Base-by-base conservation (phyloP, 2,113 vertebrate genomes). In the Chaetodon auriga region DNA sequence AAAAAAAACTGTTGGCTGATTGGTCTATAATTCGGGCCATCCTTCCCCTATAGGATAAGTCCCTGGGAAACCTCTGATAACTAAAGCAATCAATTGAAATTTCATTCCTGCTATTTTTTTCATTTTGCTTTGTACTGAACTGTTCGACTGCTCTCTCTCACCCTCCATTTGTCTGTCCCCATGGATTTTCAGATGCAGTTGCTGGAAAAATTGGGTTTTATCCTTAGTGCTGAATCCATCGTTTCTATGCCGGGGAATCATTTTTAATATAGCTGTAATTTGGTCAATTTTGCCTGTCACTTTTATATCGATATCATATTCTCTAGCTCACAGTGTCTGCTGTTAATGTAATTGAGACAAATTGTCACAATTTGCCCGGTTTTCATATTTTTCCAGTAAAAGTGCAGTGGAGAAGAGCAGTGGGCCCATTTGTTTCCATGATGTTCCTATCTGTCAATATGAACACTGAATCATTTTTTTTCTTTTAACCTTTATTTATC, bases 1-100 rank as follows among this genome's bases (percentile, higher is more conserved):
- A 73, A 78, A 68, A 49, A n/a, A 81, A 73, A 75, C 76, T 51
- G 89, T 87, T 80, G 80, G 45, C 69, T 43, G 81, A 84, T 87
- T 0, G 53, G 41, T 41, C 78, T 61, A 83, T 92, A 83, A 90
- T 85, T 87, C 54, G 70, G 65, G 63, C 84, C 55, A 79, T 84
- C 74, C 69, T 77, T 75, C 57, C 70, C 62, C 58, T 7, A 51
- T 82, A 90, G 78, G 57, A 85, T 60, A 49, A n/a, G 60, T 79
- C 75, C 68, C 87, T 51, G 80, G 71, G 83, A 93, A 88, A 82
- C 72, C 81, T 82, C 69, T 46, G 82, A 90, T 88, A 86, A 84
- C 82, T 82, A 75, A 83, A 79, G 60, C 80, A 83, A 93, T 92
- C 91, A 88, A 92, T 87, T 38, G 80, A 90, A 90, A 92, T 92